phyloP scores from a whole-genome alignment of 2,113 vertebrate genomes.

The Leptocoma aspasia region DNA sequence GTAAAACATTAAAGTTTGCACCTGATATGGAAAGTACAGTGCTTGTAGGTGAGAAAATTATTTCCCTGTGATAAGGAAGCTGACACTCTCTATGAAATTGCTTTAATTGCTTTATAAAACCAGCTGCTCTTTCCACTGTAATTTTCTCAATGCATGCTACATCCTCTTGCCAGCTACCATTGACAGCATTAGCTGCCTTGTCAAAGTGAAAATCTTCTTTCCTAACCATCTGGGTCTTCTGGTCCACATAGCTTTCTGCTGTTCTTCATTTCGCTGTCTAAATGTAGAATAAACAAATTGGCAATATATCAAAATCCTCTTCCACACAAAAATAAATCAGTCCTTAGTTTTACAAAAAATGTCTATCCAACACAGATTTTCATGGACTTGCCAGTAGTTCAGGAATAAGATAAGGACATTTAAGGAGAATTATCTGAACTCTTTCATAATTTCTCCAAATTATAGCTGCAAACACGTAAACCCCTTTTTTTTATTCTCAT shows the following conservation, averaged over 20 bases:
- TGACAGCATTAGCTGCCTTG: neutral
- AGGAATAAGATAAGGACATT: neutral
- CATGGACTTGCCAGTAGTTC: neutral
- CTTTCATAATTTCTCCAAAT: neutral
- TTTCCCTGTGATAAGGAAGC: neutral
- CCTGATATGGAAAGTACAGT: neutral
- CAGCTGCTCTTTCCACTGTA: neutral
- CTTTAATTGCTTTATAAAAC: neutral
- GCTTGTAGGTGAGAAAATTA: neutral
- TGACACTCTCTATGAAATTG: neutral
- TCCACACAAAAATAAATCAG: neutral
- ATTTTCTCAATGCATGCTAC: neutral
- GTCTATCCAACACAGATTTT: neutral
- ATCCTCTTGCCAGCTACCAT: neutral
- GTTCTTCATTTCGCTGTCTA: neutral
- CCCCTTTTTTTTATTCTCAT: accelerated
- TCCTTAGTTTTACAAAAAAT: neutral
- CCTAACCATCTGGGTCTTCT: neutral
- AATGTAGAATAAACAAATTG: neutral
- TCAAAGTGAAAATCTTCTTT: neutral
- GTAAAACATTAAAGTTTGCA: neutral
- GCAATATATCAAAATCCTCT: neutral
- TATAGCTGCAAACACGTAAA: neutral
- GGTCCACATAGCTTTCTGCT: neutral
- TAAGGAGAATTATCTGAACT: neutral